Base-by-base conservation (phyloP, 92 coral and sea anemone species). In the Parazoanthus swiftii region DNA sequence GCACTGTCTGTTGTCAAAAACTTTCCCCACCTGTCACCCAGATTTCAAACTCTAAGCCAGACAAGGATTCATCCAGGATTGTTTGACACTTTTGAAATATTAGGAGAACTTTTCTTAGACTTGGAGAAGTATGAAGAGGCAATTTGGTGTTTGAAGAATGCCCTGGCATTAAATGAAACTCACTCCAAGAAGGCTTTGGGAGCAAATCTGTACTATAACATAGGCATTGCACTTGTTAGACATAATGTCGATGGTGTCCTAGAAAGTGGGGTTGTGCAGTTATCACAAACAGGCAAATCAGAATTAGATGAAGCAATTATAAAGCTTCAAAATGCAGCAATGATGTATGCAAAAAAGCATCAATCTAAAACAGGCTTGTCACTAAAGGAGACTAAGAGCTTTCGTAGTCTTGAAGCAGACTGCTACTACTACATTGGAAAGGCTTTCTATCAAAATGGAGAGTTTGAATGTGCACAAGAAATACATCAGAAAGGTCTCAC, bases 361-460 rank as follows among this genome's bases (percentile, higher is more conserved):
- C 81, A 77, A 21, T 51, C 14, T 21, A 43, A 77, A 77, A 2
- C 63, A 77, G 50, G 2, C 23, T 3, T 35, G 8, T 36, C 78
- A 36, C 8, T 6, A 16, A n/a, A 36, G 25, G 48, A 74, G 83
- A 54, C 10, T 65, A 58, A 66, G 58, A 43, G 20, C 38, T 26
- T 38, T 66, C 38, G 0, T 16, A 38, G 5, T 67, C 16, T 6
- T 66, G 76, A 82, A 82, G 29, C 86, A 20, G 75, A 65, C 58
- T 82, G 86, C 76, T 82, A 82, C 76, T 82, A 67, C 14, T 82
- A 82, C 74, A 54, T 82, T 66, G 86, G 75, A 82, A 67, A 67
- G 59, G 86, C 59, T 21, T 82, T 20, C 50, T 20, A 13, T 15
- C 36, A 16, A 42, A 82, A n/a, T 8, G 86, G 23, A 66, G 76